These are phyloP conservation scores for Globodera ellingtonae DNA, from an alignment of 1,140 invertebrate species.

Conservation along the genomic window DNA sequence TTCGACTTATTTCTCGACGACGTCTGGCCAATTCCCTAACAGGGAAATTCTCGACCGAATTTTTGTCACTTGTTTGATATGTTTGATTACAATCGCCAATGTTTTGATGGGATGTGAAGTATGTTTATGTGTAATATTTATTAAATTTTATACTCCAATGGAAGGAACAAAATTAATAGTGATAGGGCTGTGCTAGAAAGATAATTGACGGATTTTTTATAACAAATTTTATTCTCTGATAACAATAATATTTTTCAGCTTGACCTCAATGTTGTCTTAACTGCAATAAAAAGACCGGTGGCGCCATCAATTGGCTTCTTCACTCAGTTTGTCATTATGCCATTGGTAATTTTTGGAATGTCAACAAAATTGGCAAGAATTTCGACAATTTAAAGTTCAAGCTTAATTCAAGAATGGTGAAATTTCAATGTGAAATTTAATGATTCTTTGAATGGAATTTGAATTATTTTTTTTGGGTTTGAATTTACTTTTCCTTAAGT, in stretches of 20 bases:
- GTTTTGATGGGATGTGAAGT: constrained; percentile 91
- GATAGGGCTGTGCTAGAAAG: background rate
- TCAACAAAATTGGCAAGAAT: too few relatives aligned
- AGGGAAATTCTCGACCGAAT: constrained; percentile 74
- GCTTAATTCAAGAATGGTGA: too few relatives aligned
- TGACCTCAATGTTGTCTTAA: constrained; percentile 72
- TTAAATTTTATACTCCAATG: background rate
- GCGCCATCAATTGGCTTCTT: constrained; percentile 80
- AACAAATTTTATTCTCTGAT: background rate
- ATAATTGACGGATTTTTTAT: background rate
- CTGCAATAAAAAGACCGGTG: constrained; percentile 76
- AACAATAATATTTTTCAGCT: constrained; percentile 39
- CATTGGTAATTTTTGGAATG: constrained; percentile 71
- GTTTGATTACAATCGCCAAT: constrained; percentile 81
- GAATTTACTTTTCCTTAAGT: constrained; percentile 67
- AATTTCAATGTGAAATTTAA: background rate
- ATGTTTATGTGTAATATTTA: background rate
- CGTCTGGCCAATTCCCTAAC: constrained; percentile 25
- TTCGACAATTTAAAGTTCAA: too few relatives aligned
- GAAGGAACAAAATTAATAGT: background rate
- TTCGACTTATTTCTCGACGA: background rate
- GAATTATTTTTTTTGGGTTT: background rate
- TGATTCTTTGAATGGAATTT: background rate
- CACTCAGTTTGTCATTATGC: constrained; percentile 85
- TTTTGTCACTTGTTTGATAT: constrained; percentile 78